Base-by-base conservation (phyloP, 2,888 invertebrate species). In the Glaucopsyche alexis region DNA sequence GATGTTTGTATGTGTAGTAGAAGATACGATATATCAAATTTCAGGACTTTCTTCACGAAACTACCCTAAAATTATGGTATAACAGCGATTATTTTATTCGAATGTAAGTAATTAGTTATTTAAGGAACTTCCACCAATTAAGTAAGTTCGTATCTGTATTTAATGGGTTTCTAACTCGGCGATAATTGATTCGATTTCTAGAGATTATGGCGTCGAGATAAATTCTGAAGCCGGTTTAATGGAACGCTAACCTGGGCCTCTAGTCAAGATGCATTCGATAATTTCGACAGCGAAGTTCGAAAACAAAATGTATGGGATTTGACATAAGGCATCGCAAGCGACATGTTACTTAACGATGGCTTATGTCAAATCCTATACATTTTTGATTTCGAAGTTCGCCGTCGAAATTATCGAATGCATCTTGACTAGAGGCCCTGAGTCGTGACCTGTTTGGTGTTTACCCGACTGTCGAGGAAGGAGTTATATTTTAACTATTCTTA, bases 101-200 rank as follows among this genome's bases (percentile, higher is more conserved):
- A 60, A 29, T 13, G 29, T 29, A 60, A 29, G 29, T 29, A 60
- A 11, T 55, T 7, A 29, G 29, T 29, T 9, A 60, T 16, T 60
- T 60, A 60, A 55, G 11, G 11, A 29, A 29, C 13, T 60, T 60
- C 60, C 55, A 55, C 19, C 60, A 60, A 60, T 60, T 60, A 29
- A 60, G 14, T 60, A 29, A 29, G 60, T 60, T 60, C 60, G 29
- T 66, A 66, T 66, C 65, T 66, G 65, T 42, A 66, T 42, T 42
- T 66, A 66, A 66, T 66, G 42, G 65, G 42, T 42, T 66, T 66
- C 9, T 42, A 66, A 66, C 42, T 66, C 65, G 65, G 42, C 40
- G 42, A 66, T 42, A 40, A 66, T 66, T 66, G 65, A 66, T 42
- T 42, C 65, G 42, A 66, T 66, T 66, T n/a, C 65, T 42, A 16